Conservation (phyloP, 2,888 invertebrate species). For the Anthoptus insignis region DNA sequence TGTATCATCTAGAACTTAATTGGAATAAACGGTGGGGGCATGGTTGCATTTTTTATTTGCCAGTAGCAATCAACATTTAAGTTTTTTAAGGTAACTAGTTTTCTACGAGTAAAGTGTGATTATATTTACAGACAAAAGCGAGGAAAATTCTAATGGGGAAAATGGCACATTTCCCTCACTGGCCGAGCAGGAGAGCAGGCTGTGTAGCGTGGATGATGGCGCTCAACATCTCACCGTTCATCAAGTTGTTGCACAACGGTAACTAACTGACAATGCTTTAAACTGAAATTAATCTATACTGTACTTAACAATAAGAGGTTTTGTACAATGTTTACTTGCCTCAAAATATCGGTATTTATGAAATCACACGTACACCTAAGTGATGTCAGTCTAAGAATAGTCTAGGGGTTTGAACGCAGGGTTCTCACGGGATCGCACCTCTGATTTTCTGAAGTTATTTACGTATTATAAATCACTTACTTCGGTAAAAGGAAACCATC, state of each 20-base stretch:
- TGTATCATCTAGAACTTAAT: background rate
- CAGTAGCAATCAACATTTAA: slow-evolving; percentile 14
- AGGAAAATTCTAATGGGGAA: slow-evolving; percentile 73
- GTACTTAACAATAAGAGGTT: too few species aligned
- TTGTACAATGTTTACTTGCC: too few species aligned
- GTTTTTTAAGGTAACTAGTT: background rate
- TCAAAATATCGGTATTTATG: too few species aligned
- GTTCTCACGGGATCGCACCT: too few species aligned
- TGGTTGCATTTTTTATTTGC: slow-evolving; percentile 31
- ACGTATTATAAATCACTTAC: too few species aligned
- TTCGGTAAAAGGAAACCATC: too few species aligned
- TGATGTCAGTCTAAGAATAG: too few species aligned
- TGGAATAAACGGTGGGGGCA: slow-evolving; percentile 30
- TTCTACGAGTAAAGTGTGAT: background rate
- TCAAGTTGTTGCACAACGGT: slow-evolving; percentile 93
- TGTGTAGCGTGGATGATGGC: slow-evolving; percentile 84
- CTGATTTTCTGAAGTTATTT: too few species aligned
- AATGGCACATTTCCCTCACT: slow-evolving; percentile 84
- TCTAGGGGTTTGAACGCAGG: too few species aligned
- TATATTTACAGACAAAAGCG: slow-evolving; percentile 71
- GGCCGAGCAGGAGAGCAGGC: slow-evolving; percentile 78
- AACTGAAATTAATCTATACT: too few species aligned
- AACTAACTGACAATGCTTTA: slow-evolving; percentile 42
- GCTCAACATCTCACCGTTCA: slow-evolving; percentile 91
- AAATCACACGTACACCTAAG: too few species aligned